A percentile compares a stretch with the other conserved stretches of the same genome.
These are phyloP conservation scores for Drosophila seguyi DNA, from an alignment of 1,140 invertebrate species.

Conservation along the genomic window DNA sequence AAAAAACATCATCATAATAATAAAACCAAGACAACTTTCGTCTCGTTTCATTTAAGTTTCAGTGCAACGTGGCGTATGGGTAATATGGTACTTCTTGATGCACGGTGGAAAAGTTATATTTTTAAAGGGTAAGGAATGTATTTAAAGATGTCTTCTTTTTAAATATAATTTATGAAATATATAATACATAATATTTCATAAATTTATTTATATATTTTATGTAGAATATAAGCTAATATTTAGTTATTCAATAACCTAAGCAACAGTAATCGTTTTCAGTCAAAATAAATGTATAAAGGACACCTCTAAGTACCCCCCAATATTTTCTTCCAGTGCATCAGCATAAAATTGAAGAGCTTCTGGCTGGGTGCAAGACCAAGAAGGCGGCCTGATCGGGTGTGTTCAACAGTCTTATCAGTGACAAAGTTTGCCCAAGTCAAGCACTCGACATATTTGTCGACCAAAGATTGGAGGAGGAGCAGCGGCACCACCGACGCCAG, in stretches of 20 bases:
- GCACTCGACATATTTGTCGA: slow-evolving; percentile 53
- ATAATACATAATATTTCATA: too few relatives aligned
- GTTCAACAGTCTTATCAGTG: slow-evolving; percentile 64
- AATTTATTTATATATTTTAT: too few relatives aligned
- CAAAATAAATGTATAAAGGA: too few relatives aligned
- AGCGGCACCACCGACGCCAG: background rate
- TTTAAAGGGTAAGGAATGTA: too few relatives aligned
- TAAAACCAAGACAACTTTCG: slow-evolving; percentile 43
- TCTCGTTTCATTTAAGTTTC: slow-evolving; percentile 48
- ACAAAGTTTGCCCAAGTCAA: slow-evolving; percentile 75
- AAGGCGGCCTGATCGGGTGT: slow-evolving; percentile 14
- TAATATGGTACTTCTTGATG: slow-evolving; percentile 43
- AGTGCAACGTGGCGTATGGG: slow-evolving; percentile 65
- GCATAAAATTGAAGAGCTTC: slow-evolving; percentile 49
- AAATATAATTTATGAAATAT: too few relatives aligned
- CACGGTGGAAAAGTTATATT: background rate
- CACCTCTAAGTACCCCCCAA: background rate
- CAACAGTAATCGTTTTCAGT: too few relatives aligned
- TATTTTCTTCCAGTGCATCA: slow-evolving; percentile 10
- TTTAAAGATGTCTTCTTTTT: too few relatives aligned
- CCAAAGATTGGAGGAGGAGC: slow-evolving; percentile 41
- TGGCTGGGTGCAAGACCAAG: slow-evolving; percentile 29
- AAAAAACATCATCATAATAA: slow-evolving; percentile 1
- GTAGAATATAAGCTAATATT: too few relatives aligned
- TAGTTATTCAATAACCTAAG: too few relatives aligned